These are phyloP conservation scores for Cervus canadensis DNA, from an alignment of 2,113 vertebrate genomes.

Conservation along the genomic window DNA sequence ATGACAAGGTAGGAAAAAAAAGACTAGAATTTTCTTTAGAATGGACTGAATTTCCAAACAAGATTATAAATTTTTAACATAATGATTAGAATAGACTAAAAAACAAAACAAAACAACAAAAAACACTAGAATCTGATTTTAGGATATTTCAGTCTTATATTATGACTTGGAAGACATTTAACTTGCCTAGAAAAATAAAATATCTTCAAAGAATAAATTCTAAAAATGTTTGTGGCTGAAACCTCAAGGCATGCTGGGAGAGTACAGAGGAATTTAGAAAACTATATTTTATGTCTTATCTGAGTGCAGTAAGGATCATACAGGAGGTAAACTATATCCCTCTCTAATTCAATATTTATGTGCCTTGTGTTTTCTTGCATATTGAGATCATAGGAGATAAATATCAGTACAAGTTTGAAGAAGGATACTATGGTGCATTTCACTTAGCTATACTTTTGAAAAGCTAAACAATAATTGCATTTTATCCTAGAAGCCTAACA, in stretches of 20 bases:
- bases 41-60: not conserved
- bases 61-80: not conserved
- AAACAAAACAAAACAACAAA: not conserved
- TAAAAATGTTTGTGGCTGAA: not conserved
- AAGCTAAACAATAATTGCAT: not conserved
- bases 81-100: not conserved
- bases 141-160: not conserved
- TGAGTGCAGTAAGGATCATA: not conserved
- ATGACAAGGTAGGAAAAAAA: not conserved
- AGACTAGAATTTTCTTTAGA: not conserved
- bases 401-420: not conserved
- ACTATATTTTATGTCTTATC: not conserved
- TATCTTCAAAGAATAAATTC: not conserved
- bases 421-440: not conserved
- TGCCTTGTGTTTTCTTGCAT: not conserved
- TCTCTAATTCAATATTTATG: not conserved
- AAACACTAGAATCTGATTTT: not conserved
- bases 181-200: not conserved
- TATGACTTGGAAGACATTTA: not conserved
- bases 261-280: not conserved
- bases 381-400: not conserved
- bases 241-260: not conserved
- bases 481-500: not conserved
- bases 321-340: not conserved
- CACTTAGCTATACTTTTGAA: not conserved